These are phyloP conservation scores for Polietes domitor DNA, from an alignment of 2,888 invertebrate genomes.

Conservation along the genomic window DNA sequence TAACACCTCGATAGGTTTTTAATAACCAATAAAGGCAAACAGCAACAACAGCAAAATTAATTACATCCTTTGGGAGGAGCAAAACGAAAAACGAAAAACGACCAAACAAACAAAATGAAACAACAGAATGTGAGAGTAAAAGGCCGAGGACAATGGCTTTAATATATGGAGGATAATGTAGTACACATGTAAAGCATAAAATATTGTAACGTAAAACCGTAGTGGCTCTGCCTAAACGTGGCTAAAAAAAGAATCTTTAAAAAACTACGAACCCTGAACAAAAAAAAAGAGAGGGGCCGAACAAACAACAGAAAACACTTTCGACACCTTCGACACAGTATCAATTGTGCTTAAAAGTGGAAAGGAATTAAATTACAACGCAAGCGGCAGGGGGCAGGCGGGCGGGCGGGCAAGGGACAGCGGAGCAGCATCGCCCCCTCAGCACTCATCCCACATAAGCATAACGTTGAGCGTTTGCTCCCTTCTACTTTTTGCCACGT, in stretches of 20 bases:
- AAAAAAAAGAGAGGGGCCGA: neutral
- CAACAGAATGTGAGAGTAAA: too few species aligned
- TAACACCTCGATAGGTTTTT: slow-evolving; percentile 65
- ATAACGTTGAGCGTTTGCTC: slow-evolving; percentile 14
- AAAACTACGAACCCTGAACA: neutral
- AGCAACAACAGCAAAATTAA: slow-evolving; percentile 26
- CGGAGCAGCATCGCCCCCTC: neutral
- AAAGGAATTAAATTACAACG: slow-evolving; percentile 64
- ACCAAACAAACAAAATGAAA: too few species aligned
- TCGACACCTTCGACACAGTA: slow-evolving; percentile 62
- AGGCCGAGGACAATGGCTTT: neutral
- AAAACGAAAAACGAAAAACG: slow-evolving; percentile 10
- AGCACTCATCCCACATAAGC: neutral
- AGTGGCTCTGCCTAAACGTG: neutral
- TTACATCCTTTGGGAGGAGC: slow-evolving; percentile 52
- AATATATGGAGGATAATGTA: neutral
- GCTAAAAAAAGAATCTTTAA: neutral
- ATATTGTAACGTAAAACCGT: slow-evolving; percentile 27
- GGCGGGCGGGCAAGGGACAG: neutral
- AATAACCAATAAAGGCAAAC: slow-evolving; percentile 57
- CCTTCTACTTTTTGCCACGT: neutral
- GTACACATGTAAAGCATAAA: slow-evolving; percentile 29
- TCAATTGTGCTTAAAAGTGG: slow-evolving; percentile 59
- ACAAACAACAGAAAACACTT: slow-evolving; percentile 39
- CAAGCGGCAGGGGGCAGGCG: neutral